Base-by-base conservation (phyloP, 2,113 vertebrate species). In the Catharus minimus region DNA sequence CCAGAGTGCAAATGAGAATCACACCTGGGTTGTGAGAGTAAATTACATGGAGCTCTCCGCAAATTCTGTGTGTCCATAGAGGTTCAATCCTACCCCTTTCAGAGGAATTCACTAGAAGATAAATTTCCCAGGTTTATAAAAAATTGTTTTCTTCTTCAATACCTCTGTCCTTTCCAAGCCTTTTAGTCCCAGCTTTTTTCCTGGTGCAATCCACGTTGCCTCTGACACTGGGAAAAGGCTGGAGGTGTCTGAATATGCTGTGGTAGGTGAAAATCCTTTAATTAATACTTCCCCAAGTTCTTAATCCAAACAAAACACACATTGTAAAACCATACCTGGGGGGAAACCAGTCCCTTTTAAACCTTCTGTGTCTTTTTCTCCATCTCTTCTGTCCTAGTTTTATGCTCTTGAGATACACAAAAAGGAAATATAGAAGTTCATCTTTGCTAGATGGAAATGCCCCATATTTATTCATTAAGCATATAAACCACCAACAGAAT, bases 1-100 rank as follows among this genome's bases (percentile, higher is more conserved):
- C 58, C 66, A 58, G 83, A 60, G 92, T 94, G 78, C 74, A 94
- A 95, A 95, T 94, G 83, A 93, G 77, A 89, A 93, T 94, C 86
- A 62, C 90, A 93, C 78, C 90, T 94, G 81, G 73, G 61, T 65
- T 92, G 83, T 84, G 62, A 88, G 73, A 82, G 55, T 90, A 84
- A 91, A 93, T 92, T 82, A 90, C 78, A 90, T 39, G 0, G 3
- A 90, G 62, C 46, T 78, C 73, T 83, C 76, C 0, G 0, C 38
- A 84, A 91, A 82, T 84, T 83, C 88, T 72, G 10, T 38, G 36
- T 58, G 74, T 66, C 77, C 47, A 9, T 44, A 72, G 66, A 0
- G 16, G 55, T 73, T 93, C 90, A 71, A 92, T 90, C 66, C 64
- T 78, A 67, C 39, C 10, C 43, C 30, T 46, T 84, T 86, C 73